Base-by-base conservation (phyloP, 1,140 invertebrate genomes). In the Bombus vancouverensis region DNA sequence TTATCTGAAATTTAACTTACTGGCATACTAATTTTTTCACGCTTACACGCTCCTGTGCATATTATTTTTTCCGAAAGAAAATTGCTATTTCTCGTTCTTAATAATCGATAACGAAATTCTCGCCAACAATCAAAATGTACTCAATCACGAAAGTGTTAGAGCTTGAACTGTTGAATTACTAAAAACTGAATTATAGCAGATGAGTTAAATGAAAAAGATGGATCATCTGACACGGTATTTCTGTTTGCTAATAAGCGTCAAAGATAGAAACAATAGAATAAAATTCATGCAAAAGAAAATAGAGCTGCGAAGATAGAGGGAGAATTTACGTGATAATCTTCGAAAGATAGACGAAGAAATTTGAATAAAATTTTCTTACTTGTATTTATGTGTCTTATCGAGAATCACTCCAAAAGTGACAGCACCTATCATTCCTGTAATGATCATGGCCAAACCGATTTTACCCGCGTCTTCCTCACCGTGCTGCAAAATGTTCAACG, bases 391-490 rank as follows among this genome's bases (percentile, higher is more conserved):
- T 1, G 96, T 96, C 86, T 95, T 96, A 85, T 98, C 97, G 25
- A 98, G 94, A 92, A 97, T 95, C 74, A 97, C 91, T 34, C 98
- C 97, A 70, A 96, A 96, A 42, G 96, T 91, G 25, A 98, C 95
- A 1, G 97, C 96, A 12, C 97, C 97, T 1, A 96, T 47, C 93
- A 98, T 96, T 71, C 98, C 97, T 37, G 96, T 94, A 2, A 97
- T 87, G 5, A 98, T 96, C 80, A 98, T 96, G 2, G 96, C 94
- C 28, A 98, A 92, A 22, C 97, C 97, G 89, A 98, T 97, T 87
- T 95, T 93, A 25, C 97, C 97, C 28, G 96, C 96, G 88, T 96
- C 96, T 90, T 96, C 93, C 86, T 96, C 95, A 70, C 95, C 93
- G 76, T 95, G 94, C 95, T 96, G 85, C 32, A 93, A 90, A 62